These are phyloP conservation scores for Amiota communis DNA, from an alignment of 2,888 invertebrate genomes.

Conservation along the genomic window DNA sequence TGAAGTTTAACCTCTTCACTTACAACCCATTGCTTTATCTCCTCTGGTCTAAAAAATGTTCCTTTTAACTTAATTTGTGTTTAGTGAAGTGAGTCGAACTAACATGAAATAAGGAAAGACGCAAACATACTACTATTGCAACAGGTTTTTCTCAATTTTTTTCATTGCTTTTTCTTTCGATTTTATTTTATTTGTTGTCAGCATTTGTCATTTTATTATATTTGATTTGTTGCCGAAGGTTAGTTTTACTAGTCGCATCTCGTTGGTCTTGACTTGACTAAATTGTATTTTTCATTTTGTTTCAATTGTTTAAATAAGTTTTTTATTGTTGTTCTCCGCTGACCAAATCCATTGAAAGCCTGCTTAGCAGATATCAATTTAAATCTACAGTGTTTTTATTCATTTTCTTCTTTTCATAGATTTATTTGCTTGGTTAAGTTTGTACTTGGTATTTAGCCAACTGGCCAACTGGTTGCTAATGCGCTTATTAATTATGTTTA, in stretches of 20 bases:
- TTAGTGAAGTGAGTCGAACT: conserved; percentile 5
- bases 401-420: not conserved
- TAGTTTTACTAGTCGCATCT: conserved; percentile 9
- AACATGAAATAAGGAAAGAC: not conserved
- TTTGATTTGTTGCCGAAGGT: conserved; percentile 18
- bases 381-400: not conserved
- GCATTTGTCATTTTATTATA: not conserved
- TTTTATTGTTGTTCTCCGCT: not conserved
- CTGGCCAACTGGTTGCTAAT: not conserved
- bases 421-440: not conserved
- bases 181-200: not conserved
- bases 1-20: no score
- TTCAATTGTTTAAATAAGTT: not conserved
- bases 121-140: conserved; percentile 1
- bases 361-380: not conserved
- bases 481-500: conserved; percentile 16
- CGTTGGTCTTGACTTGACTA: not conserved
- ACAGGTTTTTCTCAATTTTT: not conserved
- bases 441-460: conserved; percentile 6
- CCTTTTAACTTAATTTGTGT: not conserved
- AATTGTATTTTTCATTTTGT: not conserved
- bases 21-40: no score
- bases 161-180: not conserved
- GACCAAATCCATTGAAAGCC: not conserved
- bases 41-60: no score